Conservation (phyloP, 2,113 vertebrate species). For the Periophthalmodon schlosseri region DNA sequence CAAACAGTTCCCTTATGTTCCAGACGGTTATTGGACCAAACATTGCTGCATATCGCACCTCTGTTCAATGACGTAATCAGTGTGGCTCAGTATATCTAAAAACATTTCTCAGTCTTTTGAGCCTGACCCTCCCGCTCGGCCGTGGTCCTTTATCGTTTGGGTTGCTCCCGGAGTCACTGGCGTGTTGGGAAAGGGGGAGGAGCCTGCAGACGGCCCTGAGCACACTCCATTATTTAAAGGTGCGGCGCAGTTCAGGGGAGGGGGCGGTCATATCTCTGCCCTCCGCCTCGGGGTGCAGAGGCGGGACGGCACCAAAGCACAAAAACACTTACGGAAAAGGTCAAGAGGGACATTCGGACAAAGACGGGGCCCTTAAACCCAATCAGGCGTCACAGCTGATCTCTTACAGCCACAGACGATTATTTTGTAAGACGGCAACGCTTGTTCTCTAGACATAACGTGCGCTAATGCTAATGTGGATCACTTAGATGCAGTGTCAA, state of each 20-base stretch:
- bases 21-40: too few species aligned
- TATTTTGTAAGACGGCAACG: neutral
- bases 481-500: too few species aligned
- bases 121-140: slow-evolving; percentile 30
- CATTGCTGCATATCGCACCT: too few species aligned
- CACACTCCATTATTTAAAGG: slow-evolving; percentile 61
- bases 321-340: slow-evolving; percentile 33
- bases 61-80: neutral
- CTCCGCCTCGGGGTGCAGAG: slow-evolving; percentile 21
- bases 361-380: slow-evolving; percentile 15
- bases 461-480: neutral
- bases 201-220: slow-evolving; percentile 21
- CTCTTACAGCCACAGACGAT: neutral
- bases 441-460: neutral
- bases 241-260: slow-evolving; percentile 36
- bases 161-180: slow-evolving; percentile 30
- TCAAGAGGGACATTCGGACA: slow-evolving; percentile 18
- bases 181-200: slow-evolving; percentile 16
- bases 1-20: too few species aligned
- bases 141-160: slow-evolving; percentile 61
- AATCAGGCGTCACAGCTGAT: slow-evolving; percentile 21
- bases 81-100: neutral
- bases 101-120: neutral
- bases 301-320: neutral
- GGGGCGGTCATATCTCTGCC: slow-evolving; percentile 30